These are phyloP conservation scores for Nothocercus nigrocapillus DNA, from an alignment of 2,113 vertebrate species.

Conservation along the genomic window DNA sequence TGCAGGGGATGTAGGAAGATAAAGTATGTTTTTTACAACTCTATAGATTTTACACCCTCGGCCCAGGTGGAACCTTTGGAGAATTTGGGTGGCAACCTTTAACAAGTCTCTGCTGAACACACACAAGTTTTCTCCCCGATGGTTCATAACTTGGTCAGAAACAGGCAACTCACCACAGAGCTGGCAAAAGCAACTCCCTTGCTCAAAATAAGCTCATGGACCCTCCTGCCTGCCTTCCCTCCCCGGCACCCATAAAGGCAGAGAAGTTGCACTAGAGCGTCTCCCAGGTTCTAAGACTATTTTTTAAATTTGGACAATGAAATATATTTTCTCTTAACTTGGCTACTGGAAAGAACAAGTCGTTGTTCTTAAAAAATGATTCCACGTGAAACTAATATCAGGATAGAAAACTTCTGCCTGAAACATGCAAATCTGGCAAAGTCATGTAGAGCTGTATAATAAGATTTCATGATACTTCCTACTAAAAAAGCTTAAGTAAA, in stretches of 20 bases:
- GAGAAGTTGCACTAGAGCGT: background rate
- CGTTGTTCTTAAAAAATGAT: background rate
- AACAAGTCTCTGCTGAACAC: background rate
- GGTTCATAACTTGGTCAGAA: background rate
- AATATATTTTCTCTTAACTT: background rate
- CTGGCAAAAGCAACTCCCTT: background rate
- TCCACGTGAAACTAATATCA: background rate
- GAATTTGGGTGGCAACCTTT: background rate
- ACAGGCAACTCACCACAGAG: background rate
- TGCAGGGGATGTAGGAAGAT: background rate
- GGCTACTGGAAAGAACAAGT: background rate
- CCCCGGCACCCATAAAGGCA: background rate
- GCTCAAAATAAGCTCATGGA: background rate
- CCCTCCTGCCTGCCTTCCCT: background rate
- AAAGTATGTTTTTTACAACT: background rate
- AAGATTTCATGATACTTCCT: background rate
- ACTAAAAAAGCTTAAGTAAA: background rate
- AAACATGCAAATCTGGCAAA: background rate
- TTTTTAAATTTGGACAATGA: background rate
- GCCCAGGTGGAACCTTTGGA: background rate
- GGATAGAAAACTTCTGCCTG: background rate
- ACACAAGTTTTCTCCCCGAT: background rate
- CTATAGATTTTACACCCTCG: rapidly evolving
- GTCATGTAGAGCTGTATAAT: background rate
- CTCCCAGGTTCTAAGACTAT: rapidly evolving